Base-by-base conservation (phyloP, 2,888 invertebrate genomes). In the Netelia fuscicornis region DNA sequence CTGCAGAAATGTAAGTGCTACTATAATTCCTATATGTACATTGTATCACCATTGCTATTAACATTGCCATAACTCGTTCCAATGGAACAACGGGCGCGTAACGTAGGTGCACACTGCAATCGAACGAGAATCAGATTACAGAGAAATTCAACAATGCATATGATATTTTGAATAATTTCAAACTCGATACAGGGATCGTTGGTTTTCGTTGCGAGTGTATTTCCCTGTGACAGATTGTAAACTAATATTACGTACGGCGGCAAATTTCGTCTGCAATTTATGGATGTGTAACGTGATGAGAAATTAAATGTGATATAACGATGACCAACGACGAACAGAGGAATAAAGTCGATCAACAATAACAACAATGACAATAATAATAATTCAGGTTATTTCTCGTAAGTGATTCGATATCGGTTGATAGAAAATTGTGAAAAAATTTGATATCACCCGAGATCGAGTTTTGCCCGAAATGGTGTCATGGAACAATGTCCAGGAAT, bases 61-160 rank as follows among this genome's bases (percentile, higher is more conserved):
- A 13, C 60, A 52, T 2, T 30, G 62, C 37, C 37, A 17, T 52
- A 30, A 30, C 52, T n/a, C 52, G 52, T 52, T 64, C 37, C 10
- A 52, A 1, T 30, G 67, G 25, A 23, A 52, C 30, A 44, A 25
- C 25, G 48, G 17, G 23, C 2, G 48, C 74, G 11, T 62, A 30
- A 30, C 60, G 62, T 10, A 8, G 17, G 44, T 52, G 17, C 74
- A 52, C 52, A 20, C 37, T 30, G 52, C 17, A 37, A 17, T 74
- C 5, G 13, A 75, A 64, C 17, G 48, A 48, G 52, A 75, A 75
- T 75, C 64, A 48, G 25, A 62, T 62, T 44, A 25, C 52, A 75
- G 17, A 13, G 11, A 64, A 75, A 20, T 75, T 13, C 52, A 30
- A 30, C 6, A 30, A 30, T 30, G 30, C 13, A 37, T 64, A 37